phyloP scores from a whole-genome alignment of 1,140 invertebrate genomes.

The Harlomillsia oculata region DNA sequence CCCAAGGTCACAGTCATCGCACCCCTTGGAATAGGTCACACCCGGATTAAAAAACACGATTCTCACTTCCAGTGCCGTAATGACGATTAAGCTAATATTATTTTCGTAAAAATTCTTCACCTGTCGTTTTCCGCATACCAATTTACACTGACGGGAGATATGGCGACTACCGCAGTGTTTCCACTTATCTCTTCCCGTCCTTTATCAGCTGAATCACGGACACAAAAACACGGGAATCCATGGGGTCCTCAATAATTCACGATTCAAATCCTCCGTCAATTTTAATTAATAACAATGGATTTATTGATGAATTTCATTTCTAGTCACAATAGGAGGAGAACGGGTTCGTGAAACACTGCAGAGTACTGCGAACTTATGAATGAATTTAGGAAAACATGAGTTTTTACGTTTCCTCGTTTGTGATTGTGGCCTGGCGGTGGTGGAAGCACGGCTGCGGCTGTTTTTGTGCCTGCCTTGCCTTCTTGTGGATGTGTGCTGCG shows the following conservation, averaged over 20 bases:
- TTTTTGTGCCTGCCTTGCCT: too few species aligned
- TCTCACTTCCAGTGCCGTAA: too few species aligned
- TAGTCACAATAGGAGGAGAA: too few species aligned
- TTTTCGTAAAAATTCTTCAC: conserved; percentile 23
- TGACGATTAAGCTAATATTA: too few species aligned
- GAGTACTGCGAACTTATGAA: conserved; percentile 9
- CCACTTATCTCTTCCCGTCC: background rate
- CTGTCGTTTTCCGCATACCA: conserved; percentile 29
- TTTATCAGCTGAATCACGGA: background rate
- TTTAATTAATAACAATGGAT: background rate
- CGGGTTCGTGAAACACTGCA: conserved; percentile 6
- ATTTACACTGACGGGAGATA: conserved; percentile 13
- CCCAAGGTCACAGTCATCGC: too few species aligned
- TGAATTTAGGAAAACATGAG: too few species aligned
- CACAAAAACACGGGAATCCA: background rate
- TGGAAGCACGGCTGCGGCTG: too few species aligned
- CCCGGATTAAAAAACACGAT: too few species aligned
- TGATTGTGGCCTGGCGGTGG: too few species aligned
- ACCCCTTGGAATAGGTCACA: too few species aligned
- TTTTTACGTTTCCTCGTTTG: too few species aligned
- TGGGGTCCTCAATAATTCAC: background rate
- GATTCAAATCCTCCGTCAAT: background rate
- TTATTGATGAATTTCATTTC: background rate
- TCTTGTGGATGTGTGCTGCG: too few species aligned
- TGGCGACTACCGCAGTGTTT: conserved; percentile 8